These are phyloP conservation scores for Manduca sexta DNA, from an alignment of 1,140 invertebrate species.

Conservation along the genomic window DNA sequence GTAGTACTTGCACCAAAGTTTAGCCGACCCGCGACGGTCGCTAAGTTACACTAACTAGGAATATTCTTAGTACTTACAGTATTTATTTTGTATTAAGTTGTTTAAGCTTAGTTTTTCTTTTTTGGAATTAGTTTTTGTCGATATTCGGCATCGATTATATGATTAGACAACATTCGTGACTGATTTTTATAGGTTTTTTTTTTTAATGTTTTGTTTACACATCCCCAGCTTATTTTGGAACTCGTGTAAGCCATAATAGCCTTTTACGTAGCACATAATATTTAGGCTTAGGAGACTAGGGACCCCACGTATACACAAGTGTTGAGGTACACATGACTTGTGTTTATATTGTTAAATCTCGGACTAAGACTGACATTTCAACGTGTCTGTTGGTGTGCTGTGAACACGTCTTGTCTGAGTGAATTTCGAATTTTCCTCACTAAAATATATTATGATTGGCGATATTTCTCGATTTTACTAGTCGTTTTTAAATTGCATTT, in stretches of 20 bases:
- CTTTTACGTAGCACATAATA: not conserved
- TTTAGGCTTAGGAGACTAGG: not conserved
- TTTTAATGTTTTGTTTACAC: slow-evolving; percentile 8
- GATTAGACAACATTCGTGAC: slow-evolving; percentile 31
- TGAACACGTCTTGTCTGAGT: not conserved
- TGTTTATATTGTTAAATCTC: not conserved
- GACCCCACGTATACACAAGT: no score
- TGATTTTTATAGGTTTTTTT: slow-evolving; percentile 32
- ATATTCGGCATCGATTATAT: slow-evolving; percentile 18
- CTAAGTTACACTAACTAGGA: slow-evolving; percentile 23
- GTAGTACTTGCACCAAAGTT: slow-evolving; percentile 57
- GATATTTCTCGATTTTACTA: slow-evolving; percentile 26
- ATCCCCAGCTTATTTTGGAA: not conserved
- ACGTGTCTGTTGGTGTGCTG: not conserved
- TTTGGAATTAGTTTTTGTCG: slow-evolving; percentile 24
- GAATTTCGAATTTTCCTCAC: not conserved
- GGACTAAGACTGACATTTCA: slow-evolving; percentile 2
- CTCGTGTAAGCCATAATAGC: slow-evolving; percentile 5
- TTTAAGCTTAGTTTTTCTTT: slow-evolving; percentile 31
- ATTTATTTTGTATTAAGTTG: slow-evolving; percentile 67
- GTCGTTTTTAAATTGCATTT: slow-evolving; percentile 36
- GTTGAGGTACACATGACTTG: no score
- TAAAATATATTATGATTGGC: slow-evolving; percentile 9
- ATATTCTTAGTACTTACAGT: slow-evolving; percentile 68
- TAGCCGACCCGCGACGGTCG: slow-evolving; percentile 22